Evolutionary conservation across 2,113 vertebrate species (phyloP).

Genomic region (Dunckerocampus dactyliophorus): DNA sequence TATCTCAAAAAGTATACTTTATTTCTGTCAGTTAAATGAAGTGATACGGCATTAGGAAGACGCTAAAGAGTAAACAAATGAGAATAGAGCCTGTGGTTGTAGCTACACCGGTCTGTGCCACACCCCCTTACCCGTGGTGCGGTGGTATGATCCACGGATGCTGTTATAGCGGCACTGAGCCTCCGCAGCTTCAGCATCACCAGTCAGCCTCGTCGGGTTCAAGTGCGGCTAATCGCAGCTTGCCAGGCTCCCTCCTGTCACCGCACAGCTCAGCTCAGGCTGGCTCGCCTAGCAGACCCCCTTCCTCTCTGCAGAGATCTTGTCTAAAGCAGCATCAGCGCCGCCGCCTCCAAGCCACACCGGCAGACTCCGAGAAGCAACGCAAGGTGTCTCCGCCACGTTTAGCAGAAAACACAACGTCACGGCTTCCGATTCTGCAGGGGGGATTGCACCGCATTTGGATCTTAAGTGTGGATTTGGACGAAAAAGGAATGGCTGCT

Average conservation of each 20-base stretch:
- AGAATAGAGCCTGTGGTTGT: conserved; percentile 19
- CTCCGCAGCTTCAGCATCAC: conserved; percentile 64
- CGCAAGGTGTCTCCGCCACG: conserved; percentile 36
- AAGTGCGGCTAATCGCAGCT: conserved; percentile 67
- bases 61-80: conserved; percentile 46
- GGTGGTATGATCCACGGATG: conserved; percentile 73
- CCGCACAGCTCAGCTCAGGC: conserved; percentile 37
- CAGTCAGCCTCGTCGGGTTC: conserved; percentile 54
- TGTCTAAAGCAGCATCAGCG: conserved; percentile 38
- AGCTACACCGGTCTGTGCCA: conserved; percentile 55
- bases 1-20: background rate
- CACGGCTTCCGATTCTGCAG: conserved; percentile 47
- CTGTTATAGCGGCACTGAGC: conserved; percentile 71
- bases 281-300: conserved; percentile 30
- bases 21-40: background rate
- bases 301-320: conserved; percentile 29
- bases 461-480: conserved; percentile 55
- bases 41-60: conserved; percentile 43
- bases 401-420: conserved; percentile 39
- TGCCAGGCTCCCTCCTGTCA: conserved; percentile 50
- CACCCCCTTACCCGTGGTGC: conserved; percentile 68
- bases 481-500: conserved; percentile 67
- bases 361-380: background rate
- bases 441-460: conserved; percentile 14
- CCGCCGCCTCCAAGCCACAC: conserved; percentile 42